A percentile compares a stretch with the other conserved stretches of the same genome.
Conservation (phyloP, 2,113 vertebrate species). For the Percina caprodes region DNA sequence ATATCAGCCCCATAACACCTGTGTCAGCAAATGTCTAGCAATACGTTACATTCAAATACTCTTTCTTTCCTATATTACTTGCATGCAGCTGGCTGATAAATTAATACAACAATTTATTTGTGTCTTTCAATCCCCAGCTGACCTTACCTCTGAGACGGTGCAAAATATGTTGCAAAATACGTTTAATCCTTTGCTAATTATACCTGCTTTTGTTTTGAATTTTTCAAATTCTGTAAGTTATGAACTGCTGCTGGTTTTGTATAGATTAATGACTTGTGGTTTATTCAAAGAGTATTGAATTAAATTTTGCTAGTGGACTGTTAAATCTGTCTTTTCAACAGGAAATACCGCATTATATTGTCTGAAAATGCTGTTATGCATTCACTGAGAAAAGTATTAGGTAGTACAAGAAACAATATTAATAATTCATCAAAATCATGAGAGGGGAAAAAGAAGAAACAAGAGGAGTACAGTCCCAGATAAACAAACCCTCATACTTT, state of each 20-base stretch:
- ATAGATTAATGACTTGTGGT: slow-evolving; percentile 19
- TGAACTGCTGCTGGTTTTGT: background rate
- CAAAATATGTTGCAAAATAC: slow-evolving; percentile 1
- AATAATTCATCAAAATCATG: slow-evolving; percentile 62
- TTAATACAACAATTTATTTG: slow-evolving; percentile 33
- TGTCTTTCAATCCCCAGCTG: slow-evolving; percentile 2
- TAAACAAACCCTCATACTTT: slow-evolving; percentile 57
- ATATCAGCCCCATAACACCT: slow-evolving; percentile 59
- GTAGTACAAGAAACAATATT: slow-evolving; percentile 35
- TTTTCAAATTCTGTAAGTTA: background rate
- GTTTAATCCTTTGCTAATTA: background rate
- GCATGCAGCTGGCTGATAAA: slow-evolving; percentile 21
- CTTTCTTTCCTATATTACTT: slow-evolving; percentile 14
- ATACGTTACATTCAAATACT: slow-evolving; percentile 57
- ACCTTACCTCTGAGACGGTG: background rate
- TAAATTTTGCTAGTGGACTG: background rate
- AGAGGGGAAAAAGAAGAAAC: slow-evolving; percentile 16
- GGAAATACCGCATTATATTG: background rate
- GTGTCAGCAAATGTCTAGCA: slow-evolving; percentile 66
- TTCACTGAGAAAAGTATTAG: slow-evolving; percentile 18
- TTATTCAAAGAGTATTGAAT: slow-evolving; percentile 5
- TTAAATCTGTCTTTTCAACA: background rate
- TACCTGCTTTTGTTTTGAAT: background rate
- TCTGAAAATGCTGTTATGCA: slow-evolving; percentile 13
- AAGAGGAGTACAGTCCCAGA: slow-evolving; percentile 36